Conservation (phyloP, 2,113 vertebrate genomes). For the Chaenocephalus aceratus region DNA sequence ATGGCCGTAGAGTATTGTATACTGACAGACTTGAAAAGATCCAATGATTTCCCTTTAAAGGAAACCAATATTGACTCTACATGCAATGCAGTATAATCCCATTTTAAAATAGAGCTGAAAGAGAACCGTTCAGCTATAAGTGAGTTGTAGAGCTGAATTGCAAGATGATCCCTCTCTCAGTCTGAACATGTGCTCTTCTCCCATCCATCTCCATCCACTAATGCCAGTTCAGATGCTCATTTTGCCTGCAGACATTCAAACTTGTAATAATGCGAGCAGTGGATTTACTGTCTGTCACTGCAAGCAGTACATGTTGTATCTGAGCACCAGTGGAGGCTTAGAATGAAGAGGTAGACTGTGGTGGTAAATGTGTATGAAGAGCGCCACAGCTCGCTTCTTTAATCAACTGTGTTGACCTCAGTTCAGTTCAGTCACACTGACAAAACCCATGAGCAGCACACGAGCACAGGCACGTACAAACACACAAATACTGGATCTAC, state of each 20-base stretch:
- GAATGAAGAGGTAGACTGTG: slow-evolving; percentile 45
- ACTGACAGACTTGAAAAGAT: neutral
- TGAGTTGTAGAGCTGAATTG: slow-evolving; percentile 8
- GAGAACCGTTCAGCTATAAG: slow-evolving; percentile 22
- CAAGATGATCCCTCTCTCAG: slow-evolving; percentile 18
- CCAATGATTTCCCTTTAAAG: neutral
- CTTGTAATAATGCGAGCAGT: slow-evolving; percentile 58
- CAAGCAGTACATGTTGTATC: slow-evolving; percentile 67
- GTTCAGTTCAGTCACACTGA: slow-evolving; percentile 70
- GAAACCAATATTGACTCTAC: slow-evolving; percentile 14
- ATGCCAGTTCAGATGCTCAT: slow-evolving; percentile 53
- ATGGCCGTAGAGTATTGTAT: neutral
- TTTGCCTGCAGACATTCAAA: slow-evolving; percentile 62
- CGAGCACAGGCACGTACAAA: slow-evolving; percentile 13
- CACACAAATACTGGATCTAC: slow-evolving; percentile 7
- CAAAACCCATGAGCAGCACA: slow-evolving; percentile 63
- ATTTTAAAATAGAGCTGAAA: slow-evolving; percentile 20
- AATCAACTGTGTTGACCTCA: slow-evolving; percentile 64
- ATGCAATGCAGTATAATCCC: slow-evolving; percentile 9
- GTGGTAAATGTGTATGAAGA: slow-evolving; percentile 47
- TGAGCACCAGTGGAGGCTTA: slow-evolving; percentile 55
- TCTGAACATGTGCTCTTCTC: slow-evolving; percentile 27
- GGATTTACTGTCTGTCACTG: slow-evolving; percentile 66
- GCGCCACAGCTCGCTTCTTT: slow-evolving; percentile 41
- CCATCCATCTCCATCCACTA: slow-evolving; percentile 59